These are phyloP conservation scores for Bhutanitis thaidina DNA, from an alignment of 2,888 invertebrate species.

Conservation along the genomic window DNA sequence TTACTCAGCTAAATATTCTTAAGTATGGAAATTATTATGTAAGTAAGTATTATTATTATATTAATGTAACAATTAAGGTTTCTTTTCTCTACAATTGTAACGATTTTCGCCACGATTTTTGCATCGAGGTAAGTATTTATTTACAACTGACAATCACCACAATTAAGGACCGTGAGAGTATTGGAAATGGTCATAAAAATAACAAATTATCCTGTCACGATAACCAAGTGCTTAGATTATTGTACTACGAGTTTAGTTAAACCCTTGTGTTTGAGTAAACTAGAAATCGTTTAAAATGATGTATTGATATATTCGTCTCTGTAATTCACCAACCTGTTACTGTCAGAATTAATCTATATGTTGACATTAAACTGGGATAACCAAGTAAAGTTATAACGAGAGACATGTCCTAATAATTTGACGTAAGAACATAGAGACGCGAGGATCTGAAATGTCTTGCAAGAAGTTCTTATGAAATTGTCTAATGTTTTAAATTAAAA, in stretches of 20 bases:
- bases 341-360: slow-evolving; percentile 25
- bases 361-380: slow-evolving; percentile 23
- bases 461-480: not conserved
- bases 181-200: slow-evolving; percentile 5
- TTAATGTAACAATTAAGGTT: too few relatives aligned
- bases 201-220: slow-evolving; percentile 12
- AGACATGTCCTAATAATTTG: slow-evolving; percentile 13
- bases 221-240: slow-evolving; percentile 7
- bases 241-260: not conserved
- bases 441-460: not conserved
- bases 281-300: slow-evolving; percentile 16
- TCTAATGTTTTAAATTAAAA: too few relatives aligned
- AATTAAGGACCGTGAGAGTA: not conserved
- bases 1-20: too few relatives aligned
- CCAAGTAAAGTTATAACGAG: slow-evolving; percentile 1
- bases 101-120: too few relatives aligned
- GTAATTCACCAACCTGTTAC: slow-evolving; percentile 32
- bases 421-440: not conserved
- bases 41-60: too few relatives aligned
- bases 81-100: too few relatives aligned
- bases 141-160: too few relatives aligned
- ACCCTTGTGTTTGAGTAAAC: slow-evolving; percentile 9
- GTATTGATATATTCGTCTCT: slow-evolving; percentile 19
- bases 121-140: too few relatives aligned
- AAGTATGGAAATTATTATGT: too few relatives aligned